phyloP scores from a whole-genome alignment of 2,888 invertebrate genomes.

The Leucozona laternaria region DNA sequence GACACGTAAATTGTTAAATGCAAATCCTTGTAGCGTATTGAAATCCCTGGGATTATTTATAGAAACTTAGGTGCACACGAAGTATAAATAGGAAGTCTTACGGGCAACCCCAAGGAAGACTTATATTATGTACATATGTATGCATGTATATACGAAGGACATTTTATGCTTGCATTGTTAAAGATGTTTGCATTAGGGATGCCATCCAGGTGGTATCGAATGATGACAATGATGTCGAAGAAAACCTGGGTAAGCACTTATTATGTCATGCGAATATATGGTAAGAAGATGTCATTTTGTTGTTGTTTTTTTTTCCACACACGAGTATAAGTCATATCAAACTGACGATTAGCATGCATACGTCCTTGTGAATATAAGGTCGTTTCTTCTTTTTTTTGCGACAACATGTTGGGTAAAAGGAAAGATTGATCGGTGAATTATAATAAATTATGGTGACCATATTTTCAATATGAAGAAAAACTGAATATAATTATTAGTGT shows the following conservation, averaged over 20 bases:
- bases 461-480: not conserved
- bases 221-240: constrained; percentile 59
- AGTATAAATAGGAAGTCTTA: constrained; percentile 25
- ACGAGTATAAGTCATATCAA: constrained; percentile 9
- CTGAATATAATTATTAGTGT: no score
- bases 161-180: constrained; percentile 59
- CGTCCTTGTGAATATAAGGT: constrained; percentile 14
- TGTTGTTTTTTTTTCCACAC: not conserved
- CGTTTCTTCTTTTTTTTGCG: not conserved
- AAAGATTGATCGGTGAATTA: not conserved
- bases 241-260: constrained; percentile 67
- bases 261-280: constrained; percentile 56
- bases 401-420: not conserved
- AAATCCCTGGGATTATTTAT: constrained; percentile 66
- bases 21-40: constrained; percentile 73
- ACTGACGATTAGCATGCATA: constrained; percentile 52
- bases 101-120: constrained; percentile 14
- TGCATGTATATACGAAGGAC: not conserved
- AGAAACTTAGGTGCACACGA: constrained; percentile 44
- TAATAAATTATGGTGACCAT: constrained; percentile 21
- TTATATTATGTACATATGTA: no score
- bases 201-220: constrained; percentile 40
- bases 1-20: constrained; percentile 75
- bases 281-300: constrained; percentile 23
- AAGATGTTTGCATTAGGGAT: constrained; percentile 52